Percentiles rank a stretch among this genome's conserved stretches.
phyloP scores from a whole-genome alignment of 1,140 invertebrate genomes.

The Leptestheria dahalacensis region DNA sequence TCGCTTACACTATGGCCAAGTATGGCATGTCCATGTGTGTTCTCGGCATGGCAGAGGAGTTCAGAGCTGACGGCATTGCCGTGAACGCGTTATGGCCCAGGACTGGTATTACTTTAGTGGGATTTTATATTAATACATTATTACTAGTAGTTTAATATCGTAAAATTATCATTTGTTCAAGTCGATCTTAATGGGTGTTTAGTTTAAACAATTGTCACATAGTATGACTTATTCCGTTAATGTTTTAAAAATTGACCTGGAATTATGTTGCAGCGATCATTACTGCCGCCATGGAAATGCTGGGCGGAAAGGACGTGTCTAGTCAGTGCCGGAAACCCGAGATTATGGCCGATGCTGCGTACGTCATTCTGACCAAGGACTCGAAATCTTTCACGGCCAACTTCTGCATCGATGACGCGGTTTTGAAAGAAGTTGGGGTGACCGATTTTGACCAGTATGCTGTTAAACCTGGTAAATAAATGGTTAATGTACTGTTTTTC shows the following conservation, averaged over 20 bases:
- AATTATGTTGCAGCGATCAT: no score
- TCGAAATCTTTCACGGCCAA: slow-evolving; percentile 67
- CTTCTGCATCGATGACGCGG: slow-evolving; percentile 87
- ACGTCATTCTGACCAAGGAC: slow-evolving; percentile 67
- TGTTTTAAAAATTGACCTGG: no score
- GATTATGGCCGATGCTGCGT: slow-evolving; percentile 91
- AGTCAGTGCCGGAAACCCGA: slow-evolving; percentile 61
- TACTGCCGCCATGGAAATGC: slow-evolving; percentile 84
- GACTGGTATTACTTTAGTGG: slow-evolving; percentile 45
- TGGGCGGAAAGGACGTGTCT: slow-evolving; percentile 39
- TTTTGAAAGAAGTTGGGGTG: slow-evolving; percentile 62
- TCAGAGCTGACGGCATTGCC: slow-evolving; percentile 62
- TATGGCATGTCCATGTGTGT: slow-evolving; percentile 99
- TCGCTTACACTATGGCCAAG: slow-evolving; percentile 96
- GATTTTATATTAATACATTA: slow-evolving; percentile 14
- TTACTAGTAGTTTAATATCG: no score
- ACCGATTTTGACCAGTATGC: slow-evolving; percentile 77
- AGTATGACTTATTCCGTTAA: no score
- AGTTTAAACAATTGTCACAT: no score
- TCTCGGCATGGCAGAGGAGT: slow-evolving; percentile 88
- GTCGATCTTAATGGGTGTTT: no score
- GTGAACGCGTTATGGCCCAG: slow-evolving; percentile 96
- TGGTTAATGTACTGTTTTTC: no score
- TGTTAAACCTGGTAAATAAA: slow-evolving; percentile 49
- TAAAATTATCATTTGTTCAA: no score